phyloP scores from a whole-genome alignment of 2,888 invertebrate genomes.

The Bedellia somnulentella region DNA sequence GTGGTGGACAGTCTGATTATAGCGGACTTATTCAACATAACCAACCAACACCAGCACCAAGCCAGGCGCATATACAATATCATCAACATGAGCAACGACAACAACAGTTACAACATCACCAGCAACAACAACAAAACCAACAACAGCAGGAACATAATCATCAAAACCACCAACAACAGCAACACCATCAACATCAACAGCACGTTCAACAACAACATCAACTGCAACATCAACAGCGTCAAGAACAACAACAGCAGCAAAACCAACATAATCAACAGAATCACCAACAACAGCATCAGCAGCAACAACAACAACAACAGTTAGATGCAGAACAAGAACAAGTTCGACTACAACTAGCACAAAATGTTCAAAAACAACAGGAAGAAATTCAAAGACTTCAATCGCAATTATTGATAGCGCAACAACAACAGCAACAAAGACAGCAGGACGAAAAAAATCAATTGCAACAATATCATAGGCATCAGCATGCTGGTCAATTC shows the following conservation, averaged over 20 bases:
- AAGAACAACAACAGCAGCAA: conserved; percentile 19
- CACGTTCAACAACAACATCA: conserved; percentile 16
- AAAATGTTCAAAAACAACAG: conserved; percentile 53
- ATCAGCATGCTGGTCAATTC: conserved; percentile 4
- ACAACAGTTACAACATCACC: conserved; percentile 14
- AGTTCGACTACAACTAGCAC: conserved; percentile 38
- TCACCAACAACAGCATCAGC: conserved; percentile 18
- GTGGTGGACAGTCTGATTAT: conserved; percentile 27
- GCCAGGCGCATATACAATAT: not conserved
- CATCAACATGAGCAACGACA: conserved; percentile 9
- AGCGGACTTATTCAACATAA: conserved; percentile 20
- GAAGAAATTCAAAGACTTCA: conserved; percentile 55
- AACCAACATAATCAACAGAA: conserved; percentile 20
- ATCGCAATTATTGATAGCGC: conserved; percentile 32
- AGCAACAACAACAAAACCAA: conserved; percentile 13
- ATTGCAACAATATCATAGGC: conserved; percentile 13
- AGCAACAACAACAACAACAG: conserved; percentile 35
- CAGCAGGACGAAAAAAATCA: conserved; percentile 17
- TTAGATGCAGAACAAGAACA: conserved; percentile 40
- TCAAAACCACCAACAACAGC: conserved; percentile 12
- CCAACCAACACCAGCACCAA: conserved; percentile 15
- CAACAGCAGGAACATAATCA: conserved; percentile 15
- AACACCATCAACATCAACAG: conserved; percentile 15
- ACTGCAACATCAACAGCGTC: conserved; percentile 16
- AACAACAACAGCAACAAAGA: conserved; percentile 32